Percentiles rank a stretch among this genome's conserved stretches.
These are phyloP conservation scores for Penaeus chinensis DNA, from an alignment of 1,140 invertebrate genomes.

Conservation along the genomic window DNA sequence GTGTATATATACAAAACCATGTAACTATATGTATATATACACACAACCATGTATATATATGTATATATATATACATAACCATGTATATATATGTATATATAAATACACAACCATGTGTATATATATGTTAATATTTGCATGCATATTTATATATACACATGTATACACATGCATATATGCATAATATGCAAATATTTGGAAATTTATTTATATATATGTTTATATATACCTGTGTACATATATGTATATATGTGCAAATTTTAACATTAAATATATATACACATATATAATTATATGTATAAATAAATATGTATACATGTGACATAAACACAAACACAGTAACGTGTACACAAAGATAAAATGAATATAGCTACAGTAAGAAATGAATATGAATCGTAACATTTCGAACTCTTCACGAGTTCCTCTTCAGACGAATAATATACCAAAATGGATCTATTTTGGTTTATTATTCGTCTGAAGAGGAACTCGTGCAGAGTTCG, in stretches of 20 bases:
- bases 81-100: not conserved
- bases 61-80: not conserved
- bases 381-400: too few species aligned
- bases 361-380: too few species aligned
- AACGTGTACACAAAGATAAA: not conserved
- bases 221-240: not conserved
- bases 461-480: too few species aligned
- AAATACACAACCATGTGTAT: not conserved
- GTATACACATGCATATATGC: not conserved
- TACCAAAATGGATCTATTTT: not conserved
- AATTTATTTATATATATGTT: slow-evolving; percentile 4
- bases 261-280: not conserved
- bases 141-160: not conserved
- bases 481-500: too few species aligned
- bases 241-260: not conserved
- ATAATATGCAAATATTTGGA: not conserved
- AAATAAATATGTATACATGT: not conserved
- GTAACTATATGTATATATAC: slow-evolving; percentile 8
- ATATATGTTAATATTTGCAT: slow-evolving; percentile 2
- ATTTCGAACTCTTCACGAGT: too few species aligned
- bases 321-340: not conserved
- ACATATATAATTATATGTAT: not conserved
- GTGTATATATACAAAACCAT: slow-evolving; percentile 4
- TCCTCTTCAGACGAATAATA: not conserved
- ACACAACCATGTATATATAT: not conserved